Base-by-base conservation (phyloP, 2,888 invertebrate genomes). In the Odontothrips loti region DNA sequence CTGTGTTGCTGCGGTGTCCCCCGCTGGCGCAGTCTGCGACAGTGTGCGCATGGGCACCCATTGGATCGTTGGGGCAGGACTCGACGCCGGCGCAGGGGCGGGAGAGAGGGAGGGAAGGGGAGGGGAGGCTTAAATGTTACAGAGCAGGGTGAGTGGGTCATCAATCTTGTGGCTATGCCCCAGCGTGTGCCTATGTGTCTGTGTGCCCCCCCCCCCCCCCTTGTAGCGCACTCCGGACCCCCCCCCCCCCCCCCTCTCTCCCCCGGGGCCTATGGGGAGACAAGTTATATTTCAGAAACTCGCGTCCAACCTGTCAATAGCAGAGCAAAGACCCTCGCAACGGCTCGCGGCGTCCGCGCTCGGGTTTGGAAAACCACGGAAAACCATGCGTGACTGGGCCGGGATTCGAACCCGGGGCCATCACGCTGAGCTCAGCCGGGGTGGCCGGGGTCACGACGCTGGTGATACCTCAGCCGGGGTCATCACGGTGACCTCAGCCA, bases 241-340 rank as follows among this genome's bases (percentile, higher is more conserved):
- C 51, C 51, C 11, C 68, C n/a, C 68, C 68, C 68, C 23, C 20
- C 68, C n/a, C n/a, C 68, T 11, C 68, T n/a, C 68, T 12, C 23
- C 23, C 27, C 68, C 68, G 68, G n/a, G 68, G 68, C 10, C 27
- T 8, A 27, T 12, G 68, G 27, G 68, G 68, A 75, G 68, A 75
- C 68, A 27, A 75, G 68, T 75, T 75, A 75, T 75, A 75, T 75
- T 75, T 75, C 68, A 75, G 68, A 23, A 75, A 75, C 68, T 75
- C 27, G 23, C 68, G 68, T 27, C 68, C 27, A 75, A 75, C 68
- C 68, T 75, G 68, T 75, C 68, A 27, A 75, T 75, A 75, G 27
- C 68, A 75, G 68, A 27, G 68, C 23, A 23, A 9, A 27, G 23
- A 6, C 23, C 68, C 12, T 23, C 23, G 68, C 23, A 23, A 12